Conservation (phyloP, 2,888 invertebrate species). For the Drosophila basisetae region DNA sequence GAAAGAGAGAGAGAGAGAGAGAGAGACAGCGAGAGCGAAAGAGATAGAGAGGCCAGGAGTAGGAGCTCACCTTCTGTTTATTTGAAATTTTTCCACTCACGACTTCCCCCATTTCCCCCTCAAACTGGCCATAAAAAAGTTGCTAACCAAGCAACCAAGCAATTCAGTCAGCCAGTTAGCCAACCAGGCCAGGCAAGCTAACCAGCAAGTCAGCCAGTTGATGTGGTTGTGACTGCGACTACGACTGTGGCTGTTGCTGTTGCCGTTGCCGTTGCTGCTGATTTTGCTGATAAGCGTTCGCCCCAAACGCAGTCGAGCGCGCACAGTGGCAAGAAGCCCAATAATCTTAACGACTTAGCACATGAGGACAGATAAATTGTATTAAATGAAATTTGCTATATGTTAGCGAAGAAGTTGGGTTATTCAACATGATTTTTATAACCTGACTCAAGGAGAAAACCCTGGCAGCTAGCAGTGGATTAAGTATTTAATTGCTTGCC, state of each 20-base stretch:
- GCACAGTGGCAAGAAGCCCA: slow-evolving; percentile 58
- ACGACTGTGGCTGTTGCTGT: slow-evolving; percentile 17
- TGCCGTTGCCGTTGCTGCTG: slow-evolving; percentile 59
- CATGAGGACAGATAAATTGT: background rate
- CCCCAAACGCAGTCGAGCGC: slow-evolving; percentile 56
- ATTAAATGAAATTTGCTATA: background rate
- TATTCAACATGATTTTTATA: background rate
- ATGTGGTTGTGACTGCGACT: slow-evolving; percentile 10
- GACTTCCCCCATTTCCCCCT: slow-evolving; percentile 39
- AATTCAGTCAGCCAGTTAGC: slow-evolving; percentile 61
- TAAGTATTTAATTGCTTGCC: background rate
- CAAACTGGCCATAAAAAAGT: slow-evolving; percentile 52
- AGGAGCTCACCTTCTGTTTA: slow-evolving; percentile 64
- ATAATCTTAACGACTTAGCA: slow-evolving; percentile 11
- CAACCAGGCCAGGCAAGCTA: slow-evolving; percentile 43
- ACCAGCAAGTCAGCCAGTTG: slow-evolving; percentile 41
- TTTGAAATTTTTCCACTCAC: slow-evolving; percentile 77
- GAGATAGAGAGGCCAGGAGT: slow-evolving; percentile 11
- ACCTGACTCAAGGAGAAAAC: background rate
- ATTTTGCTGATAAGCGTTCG: slow-evolving; percentile 79
- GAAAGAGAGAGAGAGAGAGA: slow-evolving; percentile 12
- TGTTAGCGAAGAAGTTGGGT: background rate
- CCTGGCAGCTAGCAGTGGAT: background rate
- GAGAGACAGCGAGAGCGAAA: slow-evolving; percentile 1
- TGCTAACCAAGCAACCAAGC: slow-evolving; percentile 65